Percentiles rank a stretch among this genome's conserved stretches.
Conservation (phyloP, 2,797 vertebrate species). For the Alcedo atthis region DNA sequence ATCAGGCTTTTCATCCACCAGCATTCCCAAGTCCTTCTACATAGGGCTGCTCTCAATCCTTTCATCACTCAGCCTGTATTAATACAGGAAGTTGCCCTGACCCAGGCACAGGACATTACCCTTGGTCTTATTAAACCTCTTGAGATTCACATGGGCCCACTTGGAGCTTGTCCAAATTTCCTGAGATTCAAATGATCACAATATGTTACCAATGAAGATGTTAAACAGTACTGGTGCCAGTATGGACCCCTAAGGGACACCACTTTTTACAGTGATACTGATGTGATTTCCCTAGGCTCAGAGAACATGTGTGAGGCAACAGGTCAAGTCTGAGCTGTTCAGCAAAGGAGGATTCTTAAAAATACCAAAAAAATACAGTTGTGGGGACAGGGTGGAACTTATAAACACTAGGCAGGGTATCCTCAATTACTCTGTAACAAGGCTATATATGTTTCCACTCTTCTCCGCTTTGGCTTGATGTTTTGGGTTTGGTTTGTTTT, state of each 20-base stretch:
- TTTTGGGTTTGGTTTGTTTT: background rate
- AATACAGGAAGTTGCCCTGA: accelerated
- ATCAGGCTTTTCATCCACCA: background rate
- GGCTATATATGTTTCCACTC: background rate
- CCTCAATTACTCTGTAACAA: background rate
- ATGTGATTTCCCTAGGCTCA: background rate
- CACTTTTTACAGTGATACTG: background rate
- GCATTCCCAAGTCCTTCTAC: background rate
- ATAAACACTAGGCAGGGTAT: background rate
- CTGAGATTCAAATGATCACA: too few relatives aligned
- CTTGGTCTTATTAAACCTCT: background rate
- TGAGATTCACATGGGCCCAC: background rate
- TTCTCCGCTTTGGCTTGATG: background rate
- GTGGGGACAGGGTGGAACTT: too few relatives aligned
- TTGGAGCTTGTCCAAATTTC: too few relatives aligned
- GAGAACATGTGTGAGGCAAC: background rate
- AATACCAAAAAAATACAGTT: too few relatives aligned
- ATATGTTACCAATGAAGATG: accelerated
- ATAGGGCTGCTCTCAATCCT: background rate
- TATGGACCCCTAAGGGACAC: background rate
- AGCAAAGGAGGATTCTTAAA: background rate
- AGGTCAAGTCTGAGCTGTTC: background rate
- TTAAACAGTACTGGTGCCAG: too few relatives aligned
- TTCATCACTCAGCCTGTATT: background rate
- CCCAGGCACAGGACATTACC: background rate